These are phyloP conservation scores for Halichondria panicea DNA, from an alignment of 37 sponge, comb jelly and placozoan genomes.

Conservation along the genomic window DNA sequence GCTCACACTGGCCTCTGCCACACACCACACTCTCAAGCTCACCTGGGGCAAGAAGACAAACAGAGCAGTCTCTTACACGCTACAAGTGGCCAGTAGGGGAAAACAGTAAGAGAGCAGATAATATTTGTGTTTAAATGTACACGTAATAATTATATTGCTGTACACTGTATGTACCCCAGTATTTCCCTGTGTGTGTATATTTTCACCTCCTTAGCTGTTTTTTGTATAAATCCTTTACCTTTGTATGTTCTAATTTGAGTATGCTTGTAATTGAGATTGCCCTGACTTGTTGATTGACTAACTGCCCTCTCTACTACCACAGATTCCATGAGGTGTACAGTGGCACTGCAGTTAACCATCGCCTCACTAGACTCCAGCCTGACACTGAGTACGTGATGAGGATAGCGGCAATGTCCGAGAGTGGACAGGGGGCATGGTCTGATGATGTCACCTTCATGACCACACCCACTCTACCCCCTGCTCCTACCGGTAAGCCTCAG, in stretches of 20 bases:
- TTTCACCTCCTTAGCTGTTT: too few species aligned
- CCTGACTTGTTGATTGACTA: neutral
- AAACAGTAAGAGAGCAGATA: conserved; percentile 12
- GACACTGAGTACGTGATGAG: conserved; percentile 45
- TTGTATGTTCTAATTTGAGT: neutral
- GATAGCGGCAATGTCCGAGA: conserved; percentile 53
- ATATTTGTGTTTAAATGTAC: neutral
- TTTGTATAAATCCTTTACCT: too few species aligned
- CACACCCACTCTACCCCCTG: conserved; percentile 35
- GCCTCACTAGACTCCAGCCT: conserved; percentile 37
- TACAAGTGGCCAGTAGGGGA: conserved; percentile 32
- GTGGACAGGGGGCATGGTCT: conserved; percentile 72
- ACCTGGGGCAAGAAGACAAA: conserved; percentile 56
- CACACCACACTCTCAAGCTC: conserved; percentile 49
- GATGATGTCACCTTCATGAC: conserved; percentile 39
- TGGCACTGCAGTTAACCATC: conserved; percentile 39
- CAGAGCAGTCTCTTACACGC: conserved; percentile 14
- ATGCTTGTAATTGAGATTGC: conserved; percentile 2
- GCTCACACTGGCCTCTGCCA: conserved; percentile 47
- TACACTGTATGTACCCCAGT: neutral
- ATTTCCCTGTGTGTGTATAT: too few species aligned
- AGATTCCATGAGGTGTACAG: conserved; percentile 52
- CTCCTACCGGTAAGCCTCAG: conserved; percentile 43
- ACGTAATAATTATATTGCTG: neutral
- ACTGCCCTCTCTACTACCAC: neutral